These are phyloP conservation scores for Epinephelus fuscoguttatus DNA, from an alignment of 2,113 vertebrate genomes.

Conservation along the genomic window DNA sequence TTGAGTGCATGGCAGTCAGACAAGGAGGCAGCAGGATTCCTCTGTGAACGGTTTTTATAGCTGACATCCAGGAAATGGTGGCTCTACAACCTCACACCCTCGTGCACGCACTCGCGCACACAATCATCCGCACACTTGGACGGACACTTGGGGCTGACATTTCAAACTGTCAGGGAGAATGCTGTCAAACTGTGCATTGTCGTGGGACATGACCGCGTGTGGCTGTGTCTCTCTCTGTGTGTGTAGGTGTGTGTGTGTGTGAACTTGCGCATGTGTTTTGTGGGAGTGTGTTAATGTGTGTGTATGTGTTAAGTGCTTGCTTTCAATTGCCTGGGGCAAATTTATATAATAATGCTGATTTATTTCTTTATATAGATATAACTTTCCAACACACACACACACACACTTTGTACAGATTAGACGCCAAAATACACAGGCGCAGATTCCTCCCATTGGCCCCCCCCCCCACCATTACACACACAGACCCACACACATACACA, in stretches of 20 bases:
- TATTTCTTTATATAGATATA: constrained; percentile 44
- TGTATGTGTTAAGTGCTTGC: constrained; percentile 38
- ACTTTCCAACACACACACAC: constrained; percentile 7
- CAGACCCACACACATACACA: constrained; percentile 21
- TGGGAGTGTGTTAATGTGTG: constrained; percentile 17
- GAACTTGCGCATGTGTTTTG: constrained; percentile 28
- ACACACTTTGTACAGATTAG: constrained; percentile 19
- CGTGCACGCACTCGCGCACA: constrained; percentile 33
- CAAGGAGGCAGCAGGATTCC: constrained; percentile 31
- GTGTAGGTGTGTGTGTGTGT: background rate
- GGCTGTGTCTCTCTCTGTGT: constrained; percentile 18
- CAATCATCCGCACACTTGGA: constrained; percentile 57
- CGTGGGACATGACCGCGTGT: constrained; percentile 49
- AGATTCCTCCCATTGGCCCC: constrained; percentile 13
- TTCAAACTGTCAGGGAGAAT: constrained; percentile 78
- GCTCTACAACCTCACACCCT: constrained; percentile 37
- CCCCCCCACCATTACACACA: constrained; percentile 15
- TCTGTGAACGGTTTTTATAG: constrained; percentile 51
- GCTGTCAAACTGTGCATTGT: constrained; percentile 71
- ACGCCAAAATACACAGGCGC: background rate
- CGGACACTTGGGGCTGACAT: constrained; percentile 77
- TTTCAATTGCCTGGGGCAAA: constrained; percentile 38
- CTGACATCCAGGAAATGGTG: constrained; percentile 61
- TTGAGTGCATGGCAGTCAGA: constrained; percentile 40
- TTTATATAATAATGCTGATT: constrained; percentile 53